Evolutionary conservation across 1,140 invertebrate genomes (phyloP).

Genomic region (Zophobas morio): DNA sequence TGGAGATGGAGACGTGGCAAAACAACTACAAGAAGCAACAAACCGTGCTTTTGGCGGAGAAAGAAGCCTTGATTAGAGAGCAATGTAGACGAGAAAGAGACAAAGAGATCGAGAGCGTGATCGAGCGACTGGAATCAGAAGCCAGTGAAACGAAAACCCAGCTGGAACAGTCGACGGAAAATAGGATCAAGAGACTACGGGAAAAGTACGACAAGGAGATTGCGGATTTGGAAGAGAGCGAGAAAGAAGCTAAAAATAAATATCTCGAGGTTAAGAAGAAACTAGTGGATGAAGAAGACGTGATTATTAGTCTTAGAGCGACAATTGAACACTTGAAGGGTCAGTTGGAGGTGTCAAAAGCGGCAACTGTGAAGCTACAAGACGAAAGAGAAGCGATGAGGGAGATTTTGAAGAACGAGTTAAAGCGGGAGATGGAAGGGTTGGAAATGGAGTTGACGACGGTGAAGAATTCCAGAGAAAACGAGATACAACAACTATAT

Average conservation of each 20-base stretch:
- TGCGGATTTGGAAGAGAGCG: conserved; percentile 73
- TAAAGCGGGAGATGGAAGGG: conserved; percentile 67
- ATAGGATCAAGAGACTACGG: conserved; percentile 76
- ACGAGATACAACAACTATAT: conserved; percentile 69
- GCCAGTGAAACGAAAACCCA: conserved; percentile 68
- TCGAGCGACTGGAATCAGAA: conserved; percentile 76
- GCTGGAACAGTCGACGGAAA: conserved; percentile 73
- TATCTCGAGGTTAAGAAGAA: conserved; percentile 75
- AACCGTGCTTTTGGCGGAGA: conserved; percentile 70
- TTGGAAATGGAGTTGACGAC: conserved; percentile 68
- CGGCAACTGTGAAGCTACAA: conserved; percentile 68
- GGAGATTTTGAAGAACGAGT: conserved; percentile 69
- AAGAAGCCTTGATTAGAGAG: conserved; percentile 73
- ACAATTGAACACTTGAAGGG: conserved; percentile 66
- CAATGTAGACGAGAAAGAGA: conserved; percentile 76
- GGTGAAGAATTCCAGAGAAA: conserved; percentile 68
- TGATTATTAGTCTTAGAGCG: conserved; percentile 69
- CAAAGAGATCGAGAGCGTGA: conserved; percentile 77
- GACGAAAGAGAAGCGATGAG: conserved; percentile 70
- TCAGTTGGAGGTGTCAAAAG: conserved; percentile 3
- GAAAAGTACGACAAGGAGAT: conserved; percentile 83
- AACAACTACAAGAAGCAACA: conserved; percentile 73
- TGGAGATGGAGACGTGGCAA: conserved; percentile 73
- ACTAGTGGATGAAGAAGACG: conserved; percentile 72
- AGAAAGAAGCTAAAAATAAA: conserved; percentile 71